These are phyloP conservation scores for Ictalurus furcatus DNA, from an alignment of 2,113 vertebrate genomes.

Conservation along the genomic window DNA sequence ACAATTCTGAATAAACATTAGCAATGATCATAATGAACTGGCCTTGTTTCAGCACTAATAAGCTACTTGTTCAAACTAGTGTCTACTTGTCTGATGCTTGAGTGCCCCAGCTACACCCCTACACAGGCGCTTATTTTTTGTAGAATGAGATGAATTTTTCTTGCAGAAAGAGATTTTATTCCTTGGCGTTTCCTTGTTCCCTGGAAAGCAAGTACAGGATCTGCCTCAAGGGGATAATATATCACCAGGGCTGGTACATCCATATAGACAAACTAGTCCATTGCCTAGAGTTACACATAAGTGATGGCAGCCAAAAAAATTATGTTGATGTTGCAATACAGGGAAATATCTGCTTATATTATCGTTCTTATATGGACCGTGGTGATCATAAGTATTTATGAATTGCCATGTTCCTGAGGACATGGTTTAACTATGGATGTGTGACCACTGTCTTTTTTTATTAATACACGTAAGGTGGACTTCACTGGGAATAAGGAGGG, in stretches of 20 bases:
- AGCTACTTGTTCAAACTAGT: neutral
- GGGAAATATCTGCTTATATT: neutral
- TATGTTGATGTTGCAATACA: neutral
- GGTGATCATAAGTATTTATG: neutral
- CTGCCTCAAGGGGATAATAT: neutral
- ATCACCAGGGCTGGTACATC: constrained; percentile 8
- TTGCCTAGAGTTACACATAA: neutral
- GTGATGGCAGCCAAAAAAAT: neutral
- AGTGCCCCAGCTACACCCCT: neutral
- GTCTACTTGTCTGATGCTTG: neutral
- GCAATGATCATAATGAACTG: neutral
- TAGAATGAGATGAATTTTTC: neutral
- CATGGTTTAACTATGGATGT: neutral
- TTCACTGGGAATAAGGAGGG: neutral
- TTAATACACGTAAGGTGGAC: neutral
- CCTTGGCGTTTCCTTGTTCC: neutral
- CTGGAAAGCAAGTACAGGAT: neutral
- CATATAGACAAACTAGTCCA: neutral
- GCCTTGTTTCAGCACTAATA: neutral
- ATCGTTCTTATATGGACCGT: neutral
- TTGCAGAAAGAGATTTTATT: neutral
- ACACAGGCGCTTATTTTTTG: neutral
- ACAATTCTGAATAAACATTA: neutral
- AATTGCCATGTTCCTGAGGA: neutral
- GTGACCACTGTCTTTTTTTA: neutral